Percentiles rank a stretch among this genome's conserved stretches.
Evolutionary conservation across 2,888 invertebrate species (phyloP).

Genomic region (Halictus ligatus): DNA sequence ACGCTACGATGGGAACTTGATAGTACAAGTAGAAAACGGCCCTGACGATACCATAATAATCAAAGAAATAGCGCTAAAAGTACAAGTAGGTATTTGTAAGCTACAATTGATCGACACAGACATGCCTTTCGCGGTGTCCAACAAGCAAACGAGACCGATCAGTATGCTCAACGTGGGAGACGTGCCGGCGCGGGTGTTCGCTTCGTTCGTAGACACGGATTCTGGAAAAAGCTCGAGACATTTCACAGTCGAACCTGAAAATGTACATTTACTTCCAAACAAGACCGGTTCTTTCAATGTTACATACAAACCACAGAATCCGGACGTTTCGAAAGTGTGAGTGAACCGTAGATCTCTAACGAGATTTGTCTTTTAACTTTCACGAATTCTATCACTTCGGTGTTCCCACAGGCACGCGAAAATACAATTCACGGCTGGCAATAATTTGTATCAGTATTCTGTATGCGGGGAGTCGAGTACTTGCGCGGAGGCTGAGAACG

Average conservation of each 20-base stretch:
- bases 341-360: not conserved
- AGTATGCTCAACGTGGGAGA: slow-evolving; percentile 75
- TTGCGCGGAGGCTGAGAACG: slow-evolving; percentile 64
- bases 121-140: slow-evolving; percentile 71
- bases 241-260: slow-evolving; percentile 74
- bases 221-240: slow-evolving; percentile 46
- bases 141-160: slow-evolving; percentile 71
- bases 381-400: slow-evolving; percentile 17
- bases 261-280: slow-evolving; percentile 67
- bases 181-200: slow-evolving; percentile 65
- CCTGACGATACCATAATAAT: slow-evolving; percentile 69
- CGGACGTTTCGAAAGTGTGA: slow-evolving; percentile 70
- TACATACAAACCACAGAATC: slow-evolving; percentile 70
- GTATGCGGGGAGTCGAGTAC: slow-evolving; percentile 68
- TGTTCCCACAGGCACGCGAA: slow-evolving; percentile 66
- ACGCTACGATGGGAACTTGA: slow-evolving; percentile 58
- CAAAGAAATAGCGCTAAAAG: slow-evolving; percentile 73
- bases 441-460: slow-evolving; percentile 71
- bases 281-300: slow-evolving; percentile 72
- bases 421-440: slow-evolving; percentile 71
- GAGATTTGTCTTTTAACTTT: not conserved
- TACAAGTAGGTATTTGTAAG: slow-evolving; percentile 71
- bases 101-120: slow-evolving; percentile 74
- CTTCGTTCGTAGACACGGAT: slow-evolving; percentile 64
- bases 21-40: slow-evolving; percentile 63